Evolutionary conservation across 2,888 invertebrate species (phyloP).

Genomic region (Netelia melanura): DNA sequence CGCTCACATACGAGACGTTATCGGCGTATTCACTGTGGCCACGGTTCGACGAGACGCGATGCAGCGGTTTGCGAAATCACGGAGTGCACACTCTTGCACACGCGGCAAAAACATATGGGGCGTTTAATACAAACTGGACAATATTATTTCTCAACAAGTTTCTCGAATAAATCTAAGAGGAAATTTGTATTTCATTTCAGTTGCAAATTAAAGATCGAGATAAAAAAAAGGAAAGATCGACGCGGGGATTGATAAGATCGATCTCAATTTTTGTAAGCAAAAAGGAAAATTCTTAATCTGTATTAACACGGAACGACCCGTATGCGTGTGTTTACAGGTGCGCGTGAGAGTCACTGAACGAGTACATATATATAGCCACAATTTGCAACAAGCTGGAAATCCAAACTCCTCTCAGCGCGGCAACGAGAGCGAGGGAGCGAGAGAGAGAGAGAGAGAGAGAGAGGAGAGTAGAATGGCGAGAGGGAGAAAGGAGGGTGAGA

Average conservation of each 20-base stretch:
- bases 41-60: slow-evolving; percentile 14
- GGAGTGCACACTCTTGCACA: slow-evolving; percentile 58
- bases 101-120: background rate
- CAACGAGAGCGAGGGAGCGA: slow-evolving; percentile 10
- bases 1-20: slow-evolving; percentile 71
- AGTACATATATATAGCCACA: slow-evolving; percentile 73
- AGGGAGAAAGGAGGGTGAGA: slow-evolving; percentile 9
- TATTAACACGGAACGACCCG: background rate
- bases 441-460: too few relatives aligned
- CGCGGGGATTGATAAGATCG: too few relatives aligned
- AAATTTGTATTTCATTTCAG: too few relatives aligned
- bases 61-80: slow-evolving; percentile 64
- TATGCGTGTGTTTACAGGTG: background rate
- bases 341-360: slow-evolving; percentile 65
- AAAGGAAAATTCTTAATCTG: background rate
- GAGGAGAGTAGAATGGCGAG: slow-evolving; percentile 62
- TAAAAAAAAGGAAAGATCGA: too few relatives aligned
- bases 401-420: slow-evolving; percentile 74
- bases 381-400: slow-evolving; percentile 77
- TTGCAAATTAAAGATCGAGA: too few relatives aligned
- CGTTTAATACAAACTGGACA: background rate
- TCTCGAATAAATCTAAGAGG: background rate
- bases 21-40: slow-evolving; percentile 52
- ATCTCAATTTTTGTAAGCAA: too few relatives aligned
- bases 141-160: background rate